Base-by-base conservation (phyloP, 2,113 vertebrate genomes). In the Channa argus region DNA sequence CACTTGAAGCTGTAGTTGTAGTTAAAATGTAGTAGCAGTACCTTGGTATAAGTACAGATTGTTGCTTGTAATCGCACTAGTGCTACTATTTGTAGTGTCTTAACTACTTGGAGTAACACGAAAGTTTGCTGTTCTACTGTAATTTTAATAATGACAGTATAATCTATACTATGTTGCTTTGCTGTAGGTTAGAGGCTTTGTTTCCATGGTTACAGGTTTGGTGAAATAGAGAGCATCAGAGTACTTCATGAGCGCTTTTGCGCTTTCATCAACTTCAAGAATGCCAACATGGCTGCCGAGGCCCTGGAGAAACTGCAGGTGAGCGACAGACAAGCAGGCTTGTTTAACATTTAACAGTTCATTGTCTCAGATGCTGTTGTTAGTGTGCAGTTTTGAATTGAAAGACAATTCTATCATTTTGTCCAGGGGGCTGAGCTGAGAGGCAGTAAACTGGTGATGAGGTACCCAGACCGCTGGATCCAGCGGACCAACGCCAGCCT, bases 191-290 rank as follows among this genome's bases (percentile, higher is more conserved):
- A 39, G 33, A 38, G 2, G 5, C 63, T 56, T 24, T 62, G 9
- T 44, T 50, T 52, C 10, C 63, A 14, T 56, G 77, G 52, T 84
- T 77, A 14, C 75, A 92, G 92, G 70, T 88, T 84, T 6, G 87
- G 87, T 46, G 91, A 85, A 62, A 90, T 89, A 6, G 88, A 89
- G 34, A 92, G 89, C 66, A 75, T 88, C 60, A 71, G 84, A n/a
- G 79, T 86, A 36, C 82, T 91, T 15, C 56, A 67, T 1, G 85
- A 88, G 8, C 62, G 84, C 8, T 92, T 90, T 52, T 91, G 91
- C 61, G 91, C 91, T 53, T 94, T 91, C 46, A 76, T 92, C 58
- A 93, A 94, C 85, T 94, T 92, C 81, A 92, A 83, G 79, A 91
- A 87, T 3, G 86, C 86, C 43, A 80, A 75, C 67, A 88, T 82